These are phyloP conservation scores for Tolypeutes matacus DNA, from an alignment of 2,797 vertebrate species.

Conservation along the genomic window DNA sequence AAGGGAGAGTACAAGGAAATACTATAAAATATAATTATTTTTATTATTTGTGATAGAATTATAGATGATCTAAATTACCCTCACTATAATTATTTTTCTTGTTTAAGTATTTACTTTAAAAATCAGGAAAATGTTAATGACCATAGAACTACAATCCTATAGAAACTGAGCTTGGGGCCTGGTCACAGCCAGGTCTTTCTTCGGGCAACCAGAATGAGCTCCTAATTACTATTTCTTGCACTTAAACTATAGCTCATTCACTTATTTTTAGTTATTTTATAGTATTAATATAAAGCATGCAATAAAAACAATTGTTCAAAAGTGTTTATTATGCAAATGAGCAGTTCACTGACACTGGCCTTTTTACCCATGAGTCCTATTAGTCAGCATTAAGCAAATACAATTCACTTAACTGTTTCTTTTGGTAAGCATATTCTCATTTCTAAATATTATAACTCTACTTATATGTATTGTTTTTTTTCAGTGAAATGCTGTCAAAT, in stretches of 20 bases:
- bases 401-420: neutral
- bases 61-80: neutral
- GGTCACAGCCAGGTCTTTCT: neutral
- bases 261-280: neutral
- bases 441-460: neutral
- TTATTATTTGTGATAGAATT: neutral
- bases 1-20: neutral
- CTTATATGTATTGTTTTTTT: neutral
- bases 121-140: neutral
- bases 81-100: neutral
- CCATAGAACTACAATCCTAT: accelerated
- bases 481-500: neutral
- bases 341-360: neutral
- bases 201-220: neutral
- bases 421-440: neutral
- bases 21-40: neutral
- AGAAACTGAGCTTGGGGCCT: neutral
- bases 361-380: neutral
- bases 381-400: neutral
- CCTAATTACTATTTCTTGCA: neutral
- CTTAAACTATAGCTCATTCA: neutral
- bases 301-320: neutral
- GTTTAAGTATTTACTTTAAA: neutral
- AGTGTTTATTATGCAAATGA: neutral
- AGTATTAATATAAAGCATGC: neutral